These are phyloP conservation scores for Drosophila pectinifera DNA, from an alignment of 1,140 invertebrate species.

Conservation along the genomic window DNA sequence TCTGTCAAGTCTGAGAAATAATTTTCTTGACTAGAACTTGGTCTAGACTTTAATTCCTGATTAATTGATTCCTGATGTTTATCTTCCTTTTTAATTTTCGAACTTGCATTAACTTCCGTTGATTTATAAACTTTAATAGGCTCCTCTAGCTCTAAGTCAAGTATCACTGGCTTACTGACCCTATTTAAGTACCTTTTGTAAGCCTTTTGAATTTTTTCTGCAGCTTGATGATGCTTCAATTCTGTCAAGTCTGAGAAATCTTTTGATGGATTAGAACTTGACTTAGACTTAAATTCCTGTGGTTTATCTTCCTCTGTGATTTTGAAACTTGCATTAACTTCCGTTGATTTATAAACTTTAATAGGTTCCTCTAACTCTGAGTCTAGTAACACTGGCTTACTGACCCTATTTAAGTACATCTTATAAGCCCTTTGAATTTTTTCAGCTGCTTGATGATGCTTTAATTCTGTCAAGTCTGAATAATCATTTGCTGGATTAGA, in stretches of 20 bases:
- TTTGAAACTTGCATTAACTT: not conserved
- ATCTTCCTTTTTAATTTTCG: not conserved
- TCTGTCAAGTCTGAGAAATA: not conserved
- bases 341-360: not conserved
- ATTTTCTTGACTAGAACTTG: not conserved
- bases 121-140: not conserved
- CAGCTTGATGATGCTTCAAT: not conserved
- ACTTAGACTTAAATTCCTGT: not conserved
- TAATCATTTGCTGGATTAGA: not conserved
- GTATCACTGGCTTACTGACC: not conserved
- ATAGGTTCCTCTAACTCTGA: not conserved
- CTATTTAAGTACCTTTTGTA: constrained; percentile 18
- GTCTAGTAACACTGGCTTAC: not conserved
- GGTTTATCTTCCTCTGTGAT: not conserved
- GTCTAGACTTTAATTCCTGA: not conserved
- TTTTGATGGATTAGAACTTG: not conserved
- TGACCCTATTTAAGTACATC: constrained; percentile 8
- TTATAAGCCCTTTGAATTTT: constrained; percentile 32
- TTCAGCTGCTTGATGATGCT: constrained; percentile 6
- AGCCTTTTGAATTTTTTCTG: constrained; percentile 21
- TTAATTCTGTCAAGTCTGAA: not conserved
- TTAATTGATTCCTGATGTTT: too few relatives aligned
- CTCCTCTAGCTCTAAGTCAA: not conserved
- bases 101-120: not conserved
- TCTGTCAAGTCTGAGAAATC: not conserved